Evolutionary conservation across 2,113 vertebrate genomes (phyloP), one percentile per base, ranked within the genome.

Genomic region (Rhinopomastus cyanomelas): DNA sequence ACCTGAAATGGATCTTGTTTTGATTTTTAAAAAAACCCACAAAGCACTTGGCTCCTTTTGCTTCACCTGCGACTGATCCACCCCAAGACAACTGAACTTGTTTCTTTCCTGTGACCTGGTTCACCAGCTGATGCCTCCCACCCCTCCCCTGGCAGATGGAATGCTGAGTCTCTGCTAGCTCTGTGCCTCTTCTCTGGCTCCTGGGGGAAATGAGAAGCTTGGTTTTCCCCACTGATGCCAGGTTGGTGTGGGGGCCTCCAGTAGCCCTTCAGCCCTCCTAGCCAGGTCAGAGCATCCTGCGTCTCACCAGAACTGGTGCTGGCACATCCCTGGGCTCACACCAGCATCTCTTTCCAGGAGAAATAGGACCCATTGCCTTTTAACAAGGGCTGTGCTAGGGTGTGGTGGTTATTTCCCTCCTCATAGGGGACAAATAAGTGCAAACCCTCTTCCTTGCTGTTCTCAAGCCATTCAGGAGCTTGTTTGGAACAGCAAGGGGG

Each of bases 41-140:
- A 66, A 19, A 91, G 60, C 82, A 92, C 22, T 30, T 30, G 3
- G 62, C 85, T 74, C 44, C 6, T 0, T 83, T 91, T 89, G 80
- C 37, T 95, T 83, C 37, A 44, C 80, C 68, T 66, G 34, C 4
- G 2, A 18, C 82, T 83, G 64, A 76, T 66, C 64, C 4, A 16
- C 51, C 62, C 76, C 80, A n/a, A 56, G 22, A 53, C 65, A 77
- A 42, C 65, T 80, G 80, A 83, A 49, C 52, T 64, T 49, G 21
- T 69, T 87, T 68, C 46, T 74, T 19, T 56, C 34, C 66, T 0
- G 0, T 80, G 65, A 77, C 69, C 61, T 4, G 4, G 10, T 81
- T 93, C 6, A 3, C 32, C 0, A 0, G n/a, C 32, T 2, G 1
- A 34, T 20, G 5, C 51, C 48, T 89, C 56, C 49, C 0, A 0